Conservation (phyloP, 35 echinoderm and acorn worm species). For the Heliocidaris tuberculata region DNA sequence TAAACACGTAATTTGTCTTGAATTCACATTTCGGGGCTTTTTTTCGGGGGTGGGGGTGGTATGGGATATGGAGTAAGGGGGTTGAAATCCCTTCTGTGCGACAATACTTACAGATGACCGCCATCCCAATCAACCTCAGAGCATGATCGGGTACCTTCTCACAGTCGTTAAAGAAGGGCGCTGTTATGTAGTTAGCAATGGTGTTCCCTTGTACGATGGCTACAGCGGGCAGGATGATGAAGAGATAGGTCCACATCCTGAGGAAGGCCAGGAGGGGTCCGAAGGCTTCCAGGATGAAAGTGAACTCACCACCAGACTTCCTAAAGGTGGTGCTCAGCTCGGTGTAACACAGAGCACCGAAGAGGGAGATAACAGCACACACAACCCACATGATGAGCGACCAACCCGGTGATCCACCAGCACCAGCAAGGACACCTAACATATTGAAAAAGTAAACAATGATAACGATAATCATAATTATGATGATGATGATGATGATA, state of each 20-base stretch:
- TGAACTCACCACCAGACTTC: conserved; percentile 87
- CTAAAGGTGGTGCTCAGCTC: conserved; percentile 73
- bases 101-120: conserved; percentile 54
- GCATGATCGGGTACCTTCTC: conserved; percentile 31
- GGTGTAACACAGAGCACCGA: conserved; percentile 81
- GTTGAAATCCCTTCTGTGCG: too few species aligned
- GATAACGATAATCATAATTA: too few species aligned
- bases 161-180: conserved; percentile 58
- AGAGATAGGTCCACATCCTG: conserved; percentile 56
- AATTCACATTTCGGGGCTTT: too few species aligned
- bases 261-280: conserved; percentile 66
- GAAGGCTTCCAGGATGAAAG: conserved; percentile 79
- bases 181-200: conserved; percentile 57
- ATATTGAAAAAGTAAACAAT: background rate
- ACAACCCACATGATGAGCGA: conserved; percentile 76
- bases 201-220: conserved; percentile 51
- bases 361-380: conserved; percentile 62
- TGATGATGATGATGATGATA: too few species aligned
- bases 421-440: conserved; percentile 10
- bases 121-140: conserved; percentile 44
- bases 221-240: conserved; percentile 37
- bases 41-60: too few species aligned
- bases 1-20: too few species aligned
- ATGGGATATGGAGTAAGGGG: too few species aligned
- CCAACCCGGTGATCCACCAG: conserved; percentile 70